Base-by-base conservation (phyloP, 2,797 vertebrate species). In the Molossus alvarezi region DNA sequence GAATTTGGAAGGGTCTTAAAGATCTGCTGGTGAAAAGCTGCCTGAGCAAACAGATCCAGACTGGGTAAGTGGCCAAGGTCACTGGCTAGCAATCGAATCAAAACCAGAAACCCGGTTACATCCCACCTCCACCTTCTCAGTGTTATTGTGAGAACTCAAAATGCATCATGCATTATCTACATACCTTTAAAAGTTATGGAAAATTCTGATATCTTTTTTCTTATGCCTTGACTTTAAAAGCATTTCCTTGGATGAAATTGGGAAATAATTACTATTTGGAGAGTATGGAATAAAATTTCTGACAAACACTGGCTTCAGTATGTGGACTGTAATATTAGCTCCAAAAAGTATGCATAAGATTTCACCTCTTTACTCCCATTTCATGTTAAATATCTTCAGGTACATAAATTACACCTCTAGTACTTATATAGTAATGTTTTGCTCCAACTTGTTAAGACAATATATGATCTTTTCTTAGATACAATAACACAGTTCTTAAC, bases 191-290 rank as follows among this genome's bases (percentile, higher is more conserved):
- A 91, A 72, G 18, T 90, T 55, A 89, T 62, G 10, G 37, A 57
- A 29, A 88, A 81, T 60, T 88, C 51, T 64, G 37, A 80, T 11
- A 27, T 55, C 53, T 88, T 15, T 27, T 91, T 93, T 71, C 37
- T 90, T 45, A 60, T 33, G 13, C 4, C 29, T 97, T 87, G 77
- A 85, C 53, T 60, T 81, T 72, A 77, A 81, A 85, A 72, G 41
- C 41, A 92, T 65, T 72, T 90, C 81, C n/a, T 62, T 67, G 11
- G 41, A 21, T 91, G 37, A 90, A 83, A 92, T 0, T 76, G 41
- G 17, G 3, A 51, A 95, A 84, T 64, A 82, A 87, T 90, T 84
- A 84, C 58, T 90, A 51, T n/a, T 80, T 76, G 60, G 37, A 77
- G 14, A 72, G 33, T 11, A 60, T n/a, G 41, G 20, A 58, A 83